Evolutionary conservation across 2,888 invertebrate species (phyloP).

Genomic region (Tuta absoluta): DNA sequence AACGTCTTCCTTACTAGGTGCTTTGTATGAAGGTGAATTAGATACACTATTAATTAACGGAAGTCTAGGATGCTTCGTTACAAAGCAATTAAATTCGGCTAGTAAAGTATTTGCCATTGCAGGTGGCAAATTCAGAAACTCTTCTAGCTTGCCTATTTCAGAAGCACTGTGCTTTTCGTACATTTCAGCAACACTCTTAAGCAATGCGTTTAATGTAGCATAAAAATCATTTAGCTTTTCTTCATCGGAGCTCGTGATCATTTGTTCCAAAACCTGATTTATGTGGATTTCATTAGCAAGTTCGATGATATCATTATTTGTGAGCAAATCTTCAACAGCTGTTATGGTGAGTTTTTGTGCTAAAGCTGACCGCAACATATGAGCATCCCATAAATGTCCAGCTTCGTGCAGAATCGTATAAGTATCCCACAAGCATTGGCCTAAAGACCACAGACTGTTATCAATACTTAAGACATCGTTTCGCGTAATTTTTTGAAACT

Average conservation of each 20-base stretch:
- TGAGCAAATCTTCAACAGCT: constrained; percentile 67
- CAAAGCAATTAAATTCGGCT: constrained; percentile 60
- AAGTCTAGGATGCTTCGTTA: constrained; percentile 59
- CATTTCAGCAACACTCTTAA: constrained; percentile 48
- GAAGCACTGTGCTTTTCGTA: constrained; percentile 16
- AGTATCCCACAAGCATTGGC: constrained; percentile 58
- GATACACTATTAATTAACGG: not conserved
- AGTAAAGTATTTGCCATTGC: constrained; percentile 53
- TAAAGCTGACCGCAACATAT: constrained; percentile 60
- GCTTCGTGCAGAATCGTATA: constrained; percentile 58
- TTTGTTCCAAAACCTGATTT: constrained; percentile 60
- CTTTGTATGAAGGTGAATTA: not conserved
- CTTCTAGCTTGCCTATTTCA: constrained; percentile 59
- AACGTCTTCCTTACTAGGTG: not conserved
- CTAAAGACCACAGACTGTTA: constrained; percentile 54
- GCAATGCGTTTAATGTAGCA: constrained; percentile 44
- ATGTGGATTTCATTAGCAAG: constrained; percentile 58
- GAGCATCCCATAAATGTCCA: constrained; percentile 65
- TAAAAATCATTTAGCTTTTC: constrained; percentile 57
- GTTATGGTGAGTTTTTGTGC: constrained; percentile 63
- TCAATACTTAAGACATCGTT: constrained; percentile 50
- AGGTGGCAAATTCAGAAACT: constrained; percentile 55
- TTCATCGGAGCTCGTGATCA: constrained; percentile 52
- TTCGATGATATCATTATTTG: constrained; percentile 58
- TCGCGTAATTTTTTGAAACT: constrained; percentile 39